phyloP scores from a whole-genome alignment of 2,797 vertebrate species.

The Lepilemur ruficaudatus region DNA sequence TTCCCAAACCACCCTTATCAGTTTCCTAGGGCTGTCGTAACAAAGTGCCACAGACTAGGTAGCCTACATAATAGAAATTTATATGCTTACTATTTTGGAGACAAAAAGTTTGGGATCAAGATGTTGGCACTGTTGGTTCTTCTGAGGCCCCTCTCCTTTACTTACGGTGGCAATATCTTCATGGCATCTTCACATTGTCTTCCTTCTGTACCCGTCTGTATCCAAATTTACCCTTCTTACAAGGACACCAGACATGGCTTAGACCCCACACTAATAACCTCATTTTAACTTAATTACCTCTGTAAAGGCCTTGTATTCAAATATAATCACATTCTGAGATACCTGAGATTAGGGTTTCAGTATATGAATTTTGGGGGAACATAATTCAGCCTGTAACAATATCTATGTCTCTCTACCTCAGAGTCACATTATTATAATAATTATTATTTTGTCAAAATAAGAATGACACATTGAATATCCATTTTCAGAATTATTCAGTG shows the following conservation, averaged over 20 bases:
- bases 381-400: neutral
- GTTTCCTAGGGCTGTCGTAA: neutral
- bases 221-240: neutral
- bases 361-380: neutral
- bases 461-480: neutral
- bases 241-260: neutral
- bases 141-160: neutral
- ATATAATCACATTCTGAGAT: neutral
- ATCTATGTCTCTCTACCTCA: neutral
- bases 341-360: neutral
- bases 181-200: neutral
- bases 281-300: neutral
- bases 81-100: neutral
- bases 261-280: rapidly evolving
- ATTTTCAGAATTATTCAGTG: neutral
- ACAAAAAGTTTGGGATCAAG: neutral
- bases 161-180: neutral
- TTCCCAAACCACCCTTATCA: neutral
- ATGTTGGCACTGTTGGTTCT: neutral
- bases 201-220: neutral
- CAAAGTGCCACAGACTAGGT: neutral
- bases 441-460: neutral
- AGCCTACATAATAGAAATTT: neutral
- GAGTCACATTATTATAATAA: neutral
- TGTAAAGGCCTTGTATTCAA: neutral